Evolutionary conservation across 2,113 vertebrate genomes (phyloP), one percentile per base, ranked within the genome.

Genomic region (Apodemus speciosus): DNA sequence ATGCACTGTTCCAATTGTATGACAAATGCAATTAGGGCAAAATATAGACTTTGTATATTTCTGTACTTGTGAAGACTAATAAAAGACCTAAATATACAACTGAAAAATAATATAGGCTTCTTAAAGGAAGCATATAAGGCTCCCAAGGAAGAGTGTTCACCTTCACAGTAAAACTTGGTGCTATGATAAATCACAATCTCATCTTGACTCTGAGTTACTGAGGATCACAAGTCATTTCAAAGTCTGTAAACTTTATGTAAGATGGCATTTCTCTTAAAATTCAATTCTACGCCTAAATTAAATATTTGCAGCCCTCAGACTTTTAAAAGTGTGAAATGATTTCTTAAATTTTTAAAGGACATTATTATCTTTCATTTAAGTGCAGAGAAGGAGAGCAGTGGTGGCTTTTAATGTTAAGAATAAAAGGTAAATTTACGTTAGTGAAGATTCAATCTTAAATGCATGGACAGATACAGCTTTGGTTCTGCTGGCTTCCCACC

Each of bases 21-120:
- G 73, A n/a, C 15, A 92, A 85, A 62, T 53, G 25, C 3, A 92
- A 15, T 21, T 27, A 89, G 14, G 25, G 3, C 0, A 93, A 72
- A 89, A 85, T 86, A 66, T 83, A 32, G 66, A 6, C 35, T 38
- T 46, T 85, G 35, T 79, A 11, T 92, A 9, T 73, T 46, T 94
- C 66, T 91, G 9, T 79, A 46, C 32, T 38, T 32, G 46, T 92
- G 85, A 85, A 88, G 91, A 92, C 40, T 43, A 88, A 95, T 38
- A 53, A 11, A 71, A 68, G 4, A 75, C 20, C 20, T 81, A 93
- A 77, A 46, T 81, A 32, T 14, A 11, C 53, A 64, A 81, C 49
- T 80, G 84, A 90, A 71, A 66, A 77, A 77, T 92, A 49, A 25
- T 2, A 88, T 14, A 92, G 53, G 1, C 9, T 93, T 81, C 58